Conservation (phyloP, 2,888 invertebrate genomes). For the Rosalia funebris region DNA sequence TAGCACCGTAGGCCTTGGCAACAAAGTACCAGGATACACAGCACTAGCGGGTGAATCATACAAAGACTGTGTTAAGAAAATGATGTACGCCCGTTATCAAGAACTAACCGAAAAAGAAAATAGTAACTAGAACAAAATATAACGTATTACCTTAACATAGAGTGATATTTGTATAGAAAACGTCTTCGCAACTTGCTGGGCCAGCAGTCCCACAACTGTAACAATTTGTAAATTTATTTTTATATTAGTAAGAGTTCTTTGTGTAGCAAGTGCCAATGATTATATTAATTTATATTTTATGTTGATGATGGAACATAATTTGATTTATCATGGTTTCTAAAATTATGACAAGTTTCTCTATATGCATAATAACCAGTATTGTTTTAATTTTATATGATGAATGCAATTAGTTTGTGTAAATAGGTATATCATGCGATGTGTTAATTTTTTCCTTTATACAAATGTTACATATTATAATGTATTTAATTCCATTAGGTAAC, state of each 20-base stretch:
- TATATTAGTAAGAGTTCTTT: neutral
- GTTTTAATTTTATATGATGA: neutral
- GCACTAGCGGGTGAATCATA: conserved; percentile 87
- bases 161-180: neutral
- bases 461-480: neutral
- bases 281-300: neutral
- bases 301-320: no score
- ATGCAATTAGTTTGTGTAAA: neutral
- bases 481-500: conserved; percentile 13
- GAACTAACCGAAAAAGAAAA: conserved; percentile 76
- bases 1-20: conserved; percentile 85
- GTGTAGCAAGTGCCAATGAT: conserved; percentile 19
- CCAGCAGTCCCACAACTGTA: neutral
- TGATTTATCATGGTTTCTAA: no score
- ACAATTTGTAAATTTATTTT: conserved; percentile 10
- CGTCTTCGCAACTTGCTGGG: neutral
- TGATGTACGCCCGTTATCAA: conserved; percentile 88
- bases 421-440: neutral
- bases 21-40: conserved; percentile 80
- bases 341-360: no score
- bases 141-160: neutral
- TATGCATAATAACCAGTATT: neutral
- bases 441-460: conserved; percentile 1
- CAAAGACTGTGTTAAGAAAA: conserved; percentile 88
- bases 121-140: conserved; percentile 32